phyloP scores from a whole-genome alignment of 2,888 invertebrate species.

The Falcaria lacertinaria region DNA sequence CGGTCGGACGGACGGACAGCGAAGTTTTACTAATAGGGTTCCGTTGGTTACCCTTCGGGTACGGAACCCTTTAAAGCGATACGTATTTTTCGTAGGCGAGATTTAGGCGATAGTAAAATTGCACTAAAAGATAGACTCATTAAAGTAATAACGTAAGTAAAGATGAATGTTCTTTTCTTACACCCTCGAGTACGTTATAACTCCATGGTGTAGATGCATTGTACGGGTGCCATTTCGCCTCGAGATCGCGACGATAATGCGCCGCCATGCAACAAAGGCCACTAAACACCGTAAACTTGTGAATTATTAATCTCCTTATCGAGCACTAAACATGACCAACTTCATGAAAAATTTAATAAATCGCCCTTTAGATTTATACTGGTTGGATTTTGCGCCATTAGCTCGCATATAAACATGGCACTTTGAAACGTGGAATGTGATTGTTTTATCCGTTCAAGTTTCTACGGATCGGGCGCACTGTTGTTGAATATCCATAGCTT shows the following conservation, averaged over 20 bases:
- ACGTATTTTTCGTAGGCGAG: too few relatives aligned
- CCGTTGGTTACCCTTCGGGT: too few relatives aligned
- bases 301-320: slow-evolving; percentile 77
- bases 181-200: slow-evolving; percentile 13
- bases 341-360: slow-evolving; percentile 74
- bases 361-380: slow-evolving; percentile 60
- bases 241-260: slow-evolving; percentile 60
- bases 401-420: slow-evolving; percentile 5
- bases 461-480: too few relatives aligned
- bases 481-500: slow-evolving; percentile 18
- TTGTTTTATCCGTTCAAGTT: too few relatives aligned
- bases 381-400: slow-evolving; percentile 27
- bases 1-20: too few relatives aligned
- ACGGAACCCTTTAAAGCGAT: too few relatives aligned
- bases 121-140: too few relatives aligned
- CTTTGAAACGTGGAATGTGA: slow-evolving; percentile 27
- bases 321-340: slow-evolving; percentile 57
- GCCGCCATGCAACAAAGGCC: slow-evolving; percentile 64
- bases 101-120: too few relatives aligned
- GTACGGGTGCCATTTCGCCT: slow-evolving; percentile 54
- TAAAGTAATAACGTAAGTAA: too few relatives aligned
- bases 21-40: too few relatives aligned
- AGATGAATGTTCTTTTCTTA: too few relatives aligned
- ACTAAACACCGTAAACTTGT: slow-evolving; percentile 77
- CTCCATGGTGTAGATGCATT: slow-evolving; percentile 40